Evolutionary conservation across 1,140 invertebrate species (phyloP), one percentile per base, ranked within the genome.

Genomic region (Arctopsyche grandis): DNA sequence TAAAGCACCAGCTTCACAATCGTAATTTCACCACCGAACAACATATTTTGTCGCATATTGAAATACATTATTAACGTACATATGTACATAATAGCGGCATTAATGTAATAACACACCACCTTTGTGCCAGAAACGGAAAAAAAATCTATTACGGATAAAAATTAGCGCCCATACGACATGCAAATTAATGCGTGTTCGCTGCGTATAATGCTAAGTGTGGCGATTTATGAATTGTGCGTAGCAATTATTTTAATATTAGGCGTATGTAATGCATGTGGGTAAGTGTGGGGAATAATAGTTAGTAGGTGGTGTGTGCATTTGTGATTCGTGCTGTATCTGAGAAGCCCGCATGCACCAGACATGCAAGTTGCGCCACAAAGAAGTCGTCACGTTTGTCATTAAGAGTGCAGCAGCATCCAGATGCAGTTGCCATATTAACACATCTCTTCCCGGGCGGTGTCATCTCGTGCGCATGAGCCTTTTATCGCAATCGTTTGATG

Each of bases 371-470:
- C 46, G 26, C 24, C 24, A 76, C 74, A 76, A 76, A 76, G 74
- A 76, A 76, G 74, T 76, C 56, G 74, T 76, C 74, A 76, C 74
- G 74, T 76, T 76, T 76, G 74, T 76, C 74, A 52, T 76, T 76
- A 76, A 76, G 70, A 74, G 56, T 46, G 44, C 69, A 76, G 26
- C 48, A 16, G 74, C 26, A 63, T 43, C 56, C 74, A 76, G 74
- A 76, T 76, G 56, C 73, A 10, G 74, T 58, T 44, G 56, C 44
- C 46, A 29, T 44, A 48, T 56, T 76, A 76, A 76, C 56, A 58
- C 74, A 58, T 76, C 22, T 76, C 16, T 44, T 48, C 16, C 16
- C 69, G 19, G 44, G 29, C 14, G 29, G 69, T 46, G 69, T 46
- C 69, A 46, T 48, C 16, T 60, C 58, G 9, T 60, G 48, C 16